Evolutionary conservation across 2,113 vertebrate species (phyloP).

Genomic region (Passer montanus): DNA sequence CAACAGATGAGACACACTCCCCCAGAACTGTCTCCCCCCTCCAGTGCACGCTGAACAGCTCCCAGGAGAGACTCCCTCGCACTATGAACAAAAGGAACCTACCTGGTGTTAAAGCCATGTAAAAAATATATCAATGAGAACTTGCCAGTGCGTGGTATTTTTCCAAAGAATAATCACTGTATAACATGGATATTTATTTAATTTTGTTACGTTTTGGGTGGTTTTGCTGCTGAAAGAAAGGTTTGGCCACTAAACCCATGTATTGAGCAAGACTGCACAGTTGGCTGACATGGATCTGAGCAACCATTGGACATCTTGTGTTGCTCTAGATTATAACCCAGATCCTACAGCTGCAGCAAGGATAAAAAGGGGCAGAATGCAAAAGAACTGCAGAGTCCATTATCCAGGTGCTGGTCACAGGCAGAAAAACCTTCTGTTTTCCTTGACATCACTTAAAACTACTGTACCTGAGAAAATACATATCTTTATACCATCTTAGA

Average conservation of each 20-base stretch:
- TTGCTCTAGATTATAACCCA: not conserved
- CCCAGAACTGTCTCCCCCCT: not conserved
- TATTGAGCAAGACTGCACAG: not conserved
- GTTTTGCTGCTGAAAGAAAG: not conserved
- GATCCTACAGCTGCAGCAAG: not conserved
- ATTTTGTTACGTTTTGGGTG: not conserved
- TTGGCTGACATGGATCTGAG: not conserved
- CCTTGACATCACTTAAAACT: not conserved
- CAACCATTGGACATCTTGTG: not conserved
- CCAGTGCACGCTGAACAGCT: not conserved
- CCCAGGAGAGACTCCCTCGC: not conserved
- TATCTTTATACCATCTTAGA: not conserved
- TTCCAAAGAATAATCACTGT: not conserved
- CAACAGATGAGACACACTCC: not conserved
- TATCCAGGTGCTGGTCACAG: not conserved
- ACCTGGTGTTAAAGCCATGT: not conserved
- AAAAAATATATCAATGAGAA: not conserved
- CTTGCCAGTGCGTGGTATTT: not conserved
- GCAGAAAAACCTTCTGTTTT: not conserved
- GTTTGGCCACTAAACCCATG: not conserved
- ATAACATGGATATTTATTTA: not conserved
- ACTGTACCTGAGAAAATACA: not conserved
- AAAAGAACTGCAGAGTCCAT: not conserved
- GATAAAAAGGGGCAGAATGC: not conserved
- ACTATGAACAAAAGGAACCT: not conserved